These are phyloP conservation scores for Machimus atricapillus DNA, from an alignment of 2,888 invertebrate genomes.

Conservation along the genomic window DNA sequence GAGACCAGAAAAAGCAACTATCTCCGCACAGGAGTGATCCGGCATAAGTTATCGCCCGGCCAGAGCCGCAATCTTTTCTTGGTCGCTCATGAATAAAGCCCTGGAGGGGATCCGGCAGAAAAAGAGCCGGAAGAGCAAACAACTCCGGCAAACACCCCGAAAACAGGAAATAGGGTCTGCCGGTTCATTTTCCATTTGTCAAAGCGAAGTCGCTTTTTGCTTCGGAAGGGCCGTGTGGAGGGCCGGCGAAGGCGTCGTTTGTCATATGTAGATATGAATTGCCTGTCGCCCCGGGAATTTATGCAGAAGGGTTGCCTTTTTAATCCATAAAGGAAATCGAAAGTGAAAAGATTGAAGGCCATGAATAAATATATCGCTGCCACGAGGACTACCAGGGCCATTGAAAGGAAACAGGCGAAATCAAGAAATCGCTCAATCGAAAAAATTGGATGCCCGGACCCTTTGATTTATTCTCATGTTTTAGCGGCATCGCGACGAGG, in stretches of 20 bases:
- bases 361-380: conserved; percentile 44
- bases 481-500: neutral
- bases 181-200: conserved; percentile 41
- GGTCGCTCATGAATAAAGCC: conserved; percentile 22
- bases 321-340: conserved; percentile 48
- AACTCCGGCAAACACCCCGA: conserved; percentile 33
- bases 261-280: conserved; percentile 45
- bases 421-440: conserved; percentile 34
- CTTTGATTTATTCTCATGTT: conserved; percentile 22
- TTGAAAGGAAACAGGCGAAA: neutral
- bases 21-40: neutral
- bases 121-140: conserved; percentile 36
- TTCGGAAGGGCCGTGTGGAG: neutral
- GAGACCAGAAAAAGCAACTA: conserved; percentile 12
- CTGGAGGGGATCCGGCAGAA: neutral
- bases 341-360: conserved; percentile 47
- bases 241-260: conserved; percentile 4
- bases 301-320: conserved; percentile 47
- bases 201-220: conserved; percentile 29
- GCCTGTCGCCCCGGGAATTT: conserved; percentile 45
- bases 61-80: conserved; percentile 9
- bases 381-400: neutral
- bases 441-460: conserved; percentile 6
- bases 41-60: conserved; percentile 11
- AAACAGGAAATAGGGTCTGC: conserved; percentile 36